Conservation (phyloP, 53 echinoderm and acorn worm genomes). For the Luidia sarsii region DNA sequence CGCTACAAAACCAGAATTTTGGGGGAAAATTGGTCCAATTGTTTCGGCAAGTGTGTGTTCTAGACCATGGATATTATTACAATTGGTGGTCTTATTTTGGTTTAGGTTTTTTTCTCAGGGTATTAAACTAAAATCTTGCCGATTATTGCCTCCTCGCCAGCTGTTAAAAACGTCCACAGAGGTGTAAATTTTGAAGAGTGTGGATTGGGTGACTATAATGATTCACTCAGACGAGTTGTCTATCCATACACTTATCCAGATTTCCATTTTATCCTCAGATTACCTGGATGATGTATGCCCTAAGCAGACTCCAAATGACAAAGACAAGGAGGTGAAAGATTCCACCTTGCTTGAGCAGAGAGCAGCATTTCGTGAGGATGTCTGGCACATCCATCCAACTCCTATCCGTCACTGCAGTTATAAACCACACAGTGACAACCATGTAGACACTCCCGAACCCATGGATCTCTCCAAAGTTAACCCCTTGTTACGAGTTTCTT, state of each 20-base stretch:
- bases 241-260: not conserved
- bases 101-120: no score
- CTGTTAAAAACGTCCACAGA: no score
- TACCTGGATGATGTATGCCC: not conserved
- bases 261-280: not conserved
- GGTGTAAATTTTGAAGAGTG: no score
- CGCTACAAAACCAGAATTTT: no score
- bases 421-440: not conserved
- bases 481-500: not conserved
- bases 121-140: no score
- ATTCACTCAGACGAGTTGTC: not conserved
- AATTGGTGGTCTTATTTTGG: no score
- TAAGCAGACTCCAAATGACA: not conserved
- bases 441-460: not conserved
- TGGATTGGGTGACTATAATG: no score
- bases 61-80: no score
- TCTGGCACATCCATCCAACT: not conserved
- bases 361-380: not conserved
- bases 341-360: not conserved
- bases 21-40: no score
- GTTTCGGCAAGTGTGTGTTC: no score
- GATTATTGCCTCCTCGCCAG: no score
- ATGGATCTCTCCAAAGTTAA: conserved; percentile 11
- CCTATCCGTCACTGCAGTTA: not conserved
- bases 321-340: not conserved